These are phyloP conservation scores for Cephonodes hylas DNA, from an alignment of 2,888 invertebrate species.

Conservation along the genomic window DNA sequence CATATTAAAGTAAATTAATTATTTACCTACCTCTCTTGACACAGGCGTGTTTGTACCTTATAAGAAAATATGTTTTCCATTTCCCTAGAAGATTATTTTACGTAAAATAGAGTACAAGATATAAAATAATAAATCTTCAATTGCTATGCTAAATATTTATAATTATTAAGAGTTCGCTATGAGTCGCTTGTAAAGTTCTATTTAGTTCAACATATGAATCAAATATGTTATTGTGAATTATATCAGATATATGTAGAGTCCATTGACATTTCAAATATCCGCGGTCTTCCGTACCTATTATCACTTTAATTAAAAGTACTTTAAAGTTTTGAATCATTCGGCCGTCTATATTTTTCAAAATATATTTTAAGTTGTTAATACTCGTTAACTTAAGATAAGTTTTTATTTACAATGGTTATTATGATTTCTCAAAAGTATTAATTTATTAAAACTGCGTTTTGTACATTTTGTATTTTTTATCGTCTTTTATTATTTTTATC, in stretches of 20 bases:
- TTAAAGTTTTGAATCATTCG: neutral
- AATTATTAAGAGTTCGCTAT: no score
- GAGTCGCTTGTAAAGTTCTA: no score
- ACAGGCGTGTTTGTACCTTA: neutral
- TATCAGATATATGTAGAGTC: neutral
- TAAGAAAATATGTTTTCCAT: neutral
- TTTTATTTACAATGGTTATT: constrained; percentile 32
- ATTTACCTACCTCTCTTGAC: neutral
- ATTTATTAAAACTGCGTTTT: constrained; percentile 37
- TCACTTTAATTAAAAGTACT: neutral
- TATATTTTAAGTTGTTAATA: constrained; percentile 16
- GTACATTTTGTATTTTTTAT: constrained; percentile 23
- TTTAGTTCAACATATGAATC: neutral
- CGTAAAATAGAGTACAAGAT: neutral
- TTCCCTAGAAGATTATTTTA: neutral
- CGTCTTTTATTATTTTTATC: constrained; percentile 16
- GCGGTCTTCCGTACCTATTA: neutral
- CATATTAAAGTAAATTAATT: no score
- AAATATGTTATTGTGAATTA: neutral
- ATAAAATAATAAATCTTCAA: neutral
- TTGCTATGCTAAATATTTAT: no score
- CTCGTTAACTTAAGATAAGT: constrained; percentile 21
- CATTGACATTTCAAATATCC: no score
- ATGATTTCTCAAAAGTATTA: constrained; percentile 36
- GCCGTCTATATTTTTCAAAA: neutral